These are phyloP conservation scores for Megamerina dolium DNA, from an alignment of 2,888 invertebrate species.

Conservation along the genomic window DNA sequence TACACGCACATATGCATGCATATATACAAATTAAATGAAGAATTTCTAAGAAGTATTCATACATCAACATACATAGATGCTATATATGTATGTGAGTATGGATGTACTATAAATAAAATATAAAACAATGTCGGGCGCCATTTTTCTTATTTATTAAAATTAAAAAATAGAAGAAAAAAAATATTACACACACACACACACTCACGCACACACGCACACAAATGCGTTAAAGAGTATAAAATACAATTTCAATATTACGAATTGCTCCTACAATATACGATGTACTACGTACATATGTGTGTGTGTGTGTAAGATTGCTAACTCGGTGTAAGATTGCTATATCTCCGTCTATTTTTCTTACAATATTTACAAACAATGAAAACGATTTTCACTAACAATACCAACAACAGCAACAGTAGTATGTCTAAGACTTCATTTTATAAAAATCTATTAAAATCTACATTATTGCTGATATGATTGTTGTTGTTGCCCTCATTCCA, in stretches of 20 bases:
- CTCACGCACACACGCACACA: too few species aligned
- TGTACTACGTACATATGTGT: too few species aligned
- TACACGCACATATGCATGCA: not conserved
- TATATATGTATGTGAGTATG: too few species aligned
- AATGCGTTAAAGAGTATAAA: too few species aligned
- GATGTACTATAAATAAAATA: too few species aligned
- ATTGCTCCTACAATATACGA: too few species aligned
- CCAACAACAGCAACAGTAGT: not conserved
- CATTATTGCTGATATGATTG: slow-evolving; percentile 2
- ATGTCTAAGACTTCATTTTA: slow-evolving; percentile 19
- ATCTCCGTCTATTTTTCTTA: too few species aligned
- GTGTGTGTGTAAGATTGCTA: too few species aligned
- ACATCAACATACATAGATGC: too few species aligned
- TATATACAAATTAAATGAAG: slow-evolving; percentile 1
- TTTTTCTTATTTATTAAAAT: slow-evolving; percentile 42
- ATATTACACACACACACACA: too few species aligned
- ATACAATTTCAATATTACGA: slow-evolving; percentile 1
- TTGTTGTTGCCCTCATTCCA: slow-evolving; percentile 2
- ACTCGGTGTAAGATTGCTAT: too few species aligned
- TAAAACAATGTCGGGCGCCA: slow-evolving; percentile 27
- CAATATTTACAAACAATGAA: too few species aligned
- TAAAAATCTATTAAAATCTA: slow-evolving; percentile 25
- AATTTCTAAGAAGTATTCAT: slow-evolving; percentile 1
- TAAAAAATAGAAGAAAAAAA: slow-evolving; percentile 25
- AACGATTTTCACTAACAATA: slow-evolving; percentile 6